Conservation (phyloP, 2,797 vertebrate species). For the Ciconia nigra region DNA sequence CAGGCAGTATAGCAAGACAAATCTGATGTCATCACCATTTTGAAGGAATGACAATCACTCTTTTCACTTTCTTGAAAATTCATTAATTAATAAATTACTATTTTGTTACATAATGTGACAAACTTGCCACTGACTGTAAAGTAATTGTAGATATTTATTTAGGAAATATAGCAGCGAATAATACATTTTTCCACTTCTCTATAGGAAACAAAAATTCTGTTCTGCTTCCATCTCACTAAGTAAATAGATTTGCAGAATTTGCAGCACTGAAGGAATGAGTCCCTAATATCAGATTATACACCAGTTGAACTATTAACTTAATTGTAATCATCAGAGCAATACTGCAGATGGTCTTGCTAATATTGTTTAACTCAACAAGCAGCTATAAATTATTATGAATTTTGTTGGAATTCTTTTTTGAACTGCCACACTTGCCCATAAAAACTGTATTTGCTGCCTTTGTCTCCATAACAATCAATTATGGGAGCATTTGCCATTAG, state of each 20-base stretch:
- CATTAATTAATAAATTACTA: background rate
- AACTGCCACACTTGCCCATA: background rate
- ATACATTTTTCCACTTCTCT: background rate
- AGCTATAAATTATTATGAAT: background rate
- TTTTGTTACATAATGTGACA: background rate
- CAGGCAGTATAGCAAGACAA: background rate
- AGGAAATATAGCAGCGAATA: background rate
- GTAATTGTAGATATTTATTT: background rate
- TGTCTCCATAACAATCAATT: background rate
- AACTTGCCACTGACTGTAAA: background rate
- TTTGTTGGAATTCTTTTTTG: background rate
- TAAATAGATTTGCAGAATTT: background rate
- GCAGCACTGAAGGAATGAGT: background rate
- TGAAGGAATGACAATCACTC: background rate
- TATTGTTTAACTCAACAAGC: background rate
- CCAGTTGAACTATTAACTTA: background rate
- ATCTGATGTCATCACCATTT: background rate
- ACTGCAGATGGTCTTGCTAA: background rate
- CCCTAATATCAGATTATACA: background rate
- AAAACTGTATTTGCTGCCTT: background rate
- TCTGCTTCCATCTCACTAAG: background rate
- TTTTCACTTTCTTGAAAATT: background rate
- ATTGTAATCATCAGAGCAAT: background rate
- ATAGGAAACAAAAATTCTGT: background rate
- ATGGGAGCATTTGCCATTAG: background rate